Evolutionary conservation across 1,140 invertebrate species (phyloP), one percentile per base, ranked within the genome.

Genomic region (Zeugodacus cucurbitae): DNA sequence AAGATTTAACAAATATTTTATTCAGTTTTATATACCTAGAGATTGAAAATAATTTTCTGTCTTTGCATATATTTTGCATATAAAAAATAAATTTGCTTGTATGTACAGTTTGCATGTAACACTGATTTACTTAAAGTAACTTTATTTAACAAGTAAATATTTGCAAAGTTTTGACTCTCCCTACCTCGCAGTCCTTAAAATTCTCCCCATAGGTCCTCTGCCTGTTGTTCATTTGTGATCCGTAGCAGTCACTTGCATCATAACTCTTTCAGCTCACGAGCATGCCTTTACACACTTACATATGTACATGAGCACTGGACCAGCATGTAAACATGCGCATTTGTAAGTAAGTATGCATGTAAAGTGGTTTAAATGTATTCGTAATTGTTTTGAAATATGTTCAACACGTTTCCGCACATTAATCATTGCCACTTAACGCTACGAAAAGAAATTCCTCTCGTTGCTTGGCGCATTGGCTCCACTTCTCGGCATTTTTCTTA

Each of bases 391-490:
- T 82, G 37, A 82, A 82, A 82, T 82, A 82, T 58, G 64, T 88
- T 88, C 64, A 74, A 86, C 88, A 88, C 88, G 88, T 86, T 88
- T 88, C 64, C 82, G 41, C 88, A 86, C 88, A 88, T 88, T 88
- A 88, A 88, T 88, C 88, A 88, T 88, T 62, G 64, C 88, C 88
- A 88, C 88, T 88, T 88, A 88, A 67, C 58, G 64, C 82, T 57
- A 59, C 37, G 82, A 62, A 29, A 48, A 22, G 48, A 87, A 54
- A 87, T 74, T 54, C 64, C 48, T 57, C 59, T 44, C 64, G 48
- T 29, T 74, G 14, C 67, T 29, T 41, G 26, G 10, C 41, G 1
- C n/a, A 82, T 48, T 82, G 41, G 41, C 37, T 82, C n/a, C 74
- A 82, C 74, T 82, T 37, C 67, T 74, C 67, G 34, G 67, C 34